Evolutionary conservation across 30 jellyfish, hydroid and myxozoan species (phyloP).

Genomic region (Pseudorhiza aurosa): DNA sequence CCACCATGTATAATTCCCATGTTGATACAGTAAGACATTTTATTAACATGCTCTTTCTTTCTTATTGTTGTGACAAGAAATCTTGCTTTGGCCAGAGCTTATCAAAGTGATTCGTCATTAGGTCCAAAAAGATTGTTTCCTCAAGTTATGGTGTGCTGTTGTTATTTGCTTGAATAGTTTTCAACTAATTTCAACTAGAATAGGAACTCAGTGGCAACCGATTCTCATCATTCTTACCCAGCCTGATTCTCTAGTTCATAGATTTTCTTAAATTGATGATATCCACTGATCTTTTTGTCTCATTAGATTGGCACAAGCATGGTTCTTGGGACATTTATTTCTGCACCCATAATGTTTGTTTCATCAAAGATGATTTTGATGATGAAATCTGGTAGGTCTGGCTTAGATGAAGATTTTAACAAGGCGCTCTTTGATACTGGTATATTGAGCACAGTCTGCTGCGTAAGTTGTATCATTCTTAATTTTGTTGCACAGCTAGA

Average conservation of each 20-base stretch:
- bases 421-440: conserved; percentile 70
- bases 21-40: conserved; percentile 83
- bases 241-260: not conserved
- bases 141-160: too few species aligned
- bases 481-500: too few species aligned
- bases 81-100: too few species aligned
- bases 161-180: too few species aligned
- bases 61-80: too few species aligned
- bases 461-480: conserved; percentile 63
- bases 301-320: conserved; percentile 81
- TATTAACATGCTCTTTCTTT: too few species aligned
- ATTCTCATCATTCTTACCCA: not conserved
- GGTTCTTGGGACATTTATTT: conserved; percentile 88
- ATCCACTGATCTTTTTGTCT: not conserved
- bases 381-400: conserved; percentile 29
- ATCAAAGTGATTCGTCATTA: too few species aligned
- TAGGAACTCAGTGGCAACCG: not conserved
- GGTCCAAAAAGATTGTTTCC: too few species aligned
- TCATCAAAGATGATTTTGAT: conserved; percentile 81
- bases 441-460: conserved; percentile 68
- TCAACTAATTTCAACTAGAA: too few species aligned
- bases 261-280: too few species aligned
- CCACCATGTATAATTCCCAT: conserved; percentile 65
- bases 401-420: conserved; percentile 27
- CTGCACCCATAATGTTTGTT: conserved; percentile 90